These are phyloP conservation scores for Nasonia vitripennis DNA, from an alignment of 1,140 invertebrate species.

Conservation along the genomic window DNA sequence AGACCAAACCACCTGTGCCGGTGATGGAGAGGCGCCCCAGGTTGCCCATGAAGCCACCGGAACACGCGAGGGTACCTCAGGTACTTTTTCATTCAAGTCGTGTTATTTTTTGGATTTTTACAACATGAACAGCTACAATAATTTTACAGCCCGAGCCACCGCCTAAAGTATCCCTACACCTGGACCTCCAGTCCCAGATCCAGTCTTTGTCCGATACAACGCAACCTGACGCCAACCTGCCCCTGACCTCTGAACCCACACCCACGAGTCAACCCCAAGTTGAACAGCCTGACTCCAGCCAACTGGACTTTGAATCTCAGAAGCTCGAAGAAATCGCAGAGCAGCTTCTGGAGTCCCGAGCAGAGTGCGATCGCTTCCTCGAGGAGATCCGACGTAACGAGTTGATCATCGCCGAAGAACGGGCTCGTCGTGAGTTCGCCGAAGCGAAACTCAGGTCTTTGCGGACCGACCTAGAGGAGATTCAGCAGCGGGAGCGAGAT, in stretches of 20 bases:
- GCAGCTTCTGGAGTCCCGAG: conserved; percentile 20
- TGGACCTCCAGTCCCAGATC: conserved; percentile 67
- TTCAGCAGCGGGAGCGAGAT: conserved; percentile 60
- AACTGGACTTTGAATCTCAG: conserved; percentile 5
- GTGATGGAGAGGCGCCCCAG: not conserved
- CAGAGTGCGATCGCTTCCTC: conserved; percentile 56
- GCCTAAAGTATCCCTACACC: conserved; percentile 56
- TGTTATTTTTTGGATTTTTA: not conserved
- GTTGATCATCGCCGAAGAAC: conserved; percentile 62
- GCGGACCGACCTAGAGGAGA: conserved; percentile 62
- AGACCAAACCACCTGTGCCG: conserved; percentile 38
- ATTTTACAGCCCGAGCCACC: not conserved
- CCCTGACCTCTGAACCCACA: not conserved
- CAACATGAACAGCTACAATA: not conserved
- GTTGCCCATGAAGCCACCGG: conserved; percentile 26
- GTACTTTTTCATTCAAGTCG: not conserved
- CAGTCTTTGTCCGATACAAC: conserved; percentile 41
- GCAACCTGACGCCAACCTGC: conserved; percentile 16
- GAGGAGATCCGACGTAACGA: conserved; percentile 53
- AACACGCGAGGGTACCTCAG: not conserved
- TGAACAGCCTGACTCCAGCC: not conserved
- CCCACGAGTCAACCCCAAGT: not conserved
- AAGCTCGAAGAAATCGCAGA: not conserved
- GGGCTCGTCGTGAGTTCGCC: conserved; percentile 59
- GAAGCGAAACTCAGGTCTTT: conserved; percentile 63